Base-by-base conservation (phyloP, 2,888 invertebrate genomes). In the Drosophila robusta region DNA sequence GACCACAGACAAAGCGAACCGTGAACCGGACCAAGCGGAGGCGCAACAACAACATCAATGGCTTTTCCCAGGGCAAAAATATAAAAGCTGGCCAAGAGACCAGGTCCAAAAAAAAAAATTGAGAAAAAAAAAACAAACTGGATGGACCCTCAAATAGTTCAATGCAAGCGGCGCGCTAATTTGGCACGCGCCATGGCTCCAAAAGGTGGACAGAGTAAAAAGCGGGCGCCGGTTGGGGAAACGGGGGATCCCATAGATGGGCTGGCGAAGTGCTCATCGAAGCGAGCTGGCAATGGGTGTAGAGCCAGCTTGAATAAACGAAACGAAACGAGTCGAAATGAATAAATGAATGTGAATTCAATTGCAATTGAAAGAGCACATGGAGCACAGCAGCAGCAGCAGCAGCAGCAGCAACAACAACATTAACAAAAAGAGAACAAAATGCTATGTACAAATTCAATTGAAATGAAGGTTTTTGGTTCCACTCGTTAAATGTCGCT, bases 271-370 rank as follows among this genome's bases (percentile, higher is more conserved):
- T 63, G 75, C 73, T 72, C 73, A 76, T 41, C 77, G 68, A 67
- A 68, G 64, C 77, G 64, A 50, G 60, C 52, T 47, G 54, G 54
- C 36, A 18, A 36, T 47, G 49, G 45, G 41, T 49, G 69, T 52
- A 50, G 32, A 32, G 73, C 41, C 56, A 47, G 60, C 36, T 64
- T 67, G 52, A 69, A 68, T 64, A 63, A 71, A 65, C 67, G 60
- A 63, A 57, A 71, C 51, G 54, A 47, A 36, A 58, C 66, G 47
- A 73, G 70, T 39, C 55, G 46, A 75, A 80, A 84, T 80, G 84
- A 81, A 81, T 81, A 83, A 75, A 80, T 78, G 85, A 87, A 87
- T 89, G 75, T 69, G 84, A 80, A 82, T 82, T 87, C 82, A 89
- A 86, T 87, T 86, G 89, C 87, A 88, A 87, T 83, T 78, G 78